phyloP scores from a whole-genome alignment of 2,797 vertebrate genomes.

The Avahi laniger region DNA sequence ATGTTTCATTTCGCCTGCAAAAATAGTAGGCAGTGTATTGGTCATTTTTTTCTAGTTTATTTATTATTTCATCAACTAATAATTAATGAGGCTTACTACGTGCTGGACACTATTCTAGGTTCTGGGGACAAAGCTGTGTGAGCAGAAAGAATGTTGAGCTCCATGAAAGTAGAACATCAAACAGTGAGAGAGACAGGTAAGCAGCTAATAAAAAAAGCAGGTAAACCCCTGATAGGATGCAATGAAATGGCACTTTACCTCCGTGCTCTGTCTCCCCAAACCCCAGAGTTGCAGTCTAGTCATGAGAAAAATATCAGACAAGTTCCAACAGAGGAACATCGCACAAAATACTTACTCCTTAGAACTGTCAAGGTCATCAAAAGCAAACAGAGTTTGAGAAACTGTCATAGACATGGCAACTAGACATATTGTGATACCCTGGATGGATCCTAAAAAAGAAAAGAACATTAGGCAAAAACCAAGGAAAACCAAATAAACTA shows the following conservation, averaged over 20 bases:
- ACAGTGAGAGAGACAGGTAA: neutral
- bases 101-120: neutral
- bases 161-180: no score
- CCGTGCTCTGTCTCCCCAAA: neutral
- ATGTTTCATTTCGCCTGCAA: slow-evolving; percentile 55
- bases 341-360: neutral
- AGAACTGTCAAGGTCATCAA: neutral
- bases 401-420: neutral
- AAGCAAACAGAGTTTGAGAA: neutral
- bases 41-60: slow-evolving; percentile 34
- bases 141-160: neutral
- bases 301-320: neutral
- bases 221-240: neutral
- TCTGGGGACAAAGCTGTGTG: slow-evolving; percentile 10
- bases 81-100: slow-evolving; percentile 10
- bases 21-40: neutral
- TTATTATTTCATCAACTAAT: slow-evolving; percentile 39
- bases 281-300: neutral
- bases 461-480: neutral
- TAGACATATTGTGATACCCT: neutral
- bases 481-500: neutral
- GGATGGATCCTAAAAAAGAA: neutral
- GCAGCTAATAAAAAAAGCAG: neutral
- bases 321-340: neutral
- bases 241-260: neutral